Evolutionary conservation across 35 echinoderm and acorn worm genomes (phyloP), one percentile per base, ranked within the genome.

Genomic region (Ophiothrix spiculata): DNA sequence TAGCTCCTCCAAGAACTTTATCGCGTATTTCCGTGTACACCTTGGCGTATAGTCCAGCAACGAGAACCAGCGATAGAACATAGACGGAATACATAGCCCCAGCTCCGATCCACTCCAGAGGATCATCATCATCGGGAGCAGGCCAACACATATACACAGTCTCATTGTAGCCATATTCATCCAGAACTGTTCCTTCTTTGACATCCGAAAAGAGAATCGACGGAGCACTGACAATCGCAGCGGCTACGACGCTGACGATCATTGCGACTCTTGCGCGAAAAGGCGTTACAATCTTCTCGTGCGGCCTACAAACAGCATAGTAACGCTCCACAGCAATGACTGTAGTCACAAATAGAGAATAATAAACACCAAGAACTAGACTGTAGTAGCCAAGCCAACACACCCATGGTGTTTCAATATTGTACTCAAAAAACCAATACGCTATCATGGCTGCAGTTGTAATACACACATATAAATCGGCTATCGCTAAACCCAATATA

Each of bases 81-180:
- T 69, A 10, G 25, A 69, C 29, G 23, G 60, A 69, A n/a, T 69
- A 69, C 60, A 69, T 69, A 69, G 42, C 60, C 6, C 60, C 29
- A 4, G 60, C 60, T 25, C 60, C 60, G 60, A 69, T 10, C 60
- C 60, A 69, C 29, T 69, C 60, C 2, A 25, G 16, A 69, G 29
- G 3, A 69, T 69, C 60, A 69, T 69, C 42, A 69, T 69, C 60
- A 69, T 69, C 42, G 16, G 60, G 60, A 28, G 60, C 60, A 2
- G 60, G 60, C 60, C 60, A 69, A 49, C 42, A 49, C 60, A 69
- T 69, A 69, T 69, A 69, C 60, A 69, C 60, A 10, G 60, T 69
- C 8, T 28, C 29, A 28, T 69, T 69, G 42, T 49, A 10, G 42
- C 6, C 6, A 49, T 49, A 10, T 49, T 49, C 42, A 10, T 69